These are phyloP conservation scores for Thunnus maccoyii DNA, from an alignment of 2,113 vertebrate genomes.

Conservation along the genomic window DNA sequence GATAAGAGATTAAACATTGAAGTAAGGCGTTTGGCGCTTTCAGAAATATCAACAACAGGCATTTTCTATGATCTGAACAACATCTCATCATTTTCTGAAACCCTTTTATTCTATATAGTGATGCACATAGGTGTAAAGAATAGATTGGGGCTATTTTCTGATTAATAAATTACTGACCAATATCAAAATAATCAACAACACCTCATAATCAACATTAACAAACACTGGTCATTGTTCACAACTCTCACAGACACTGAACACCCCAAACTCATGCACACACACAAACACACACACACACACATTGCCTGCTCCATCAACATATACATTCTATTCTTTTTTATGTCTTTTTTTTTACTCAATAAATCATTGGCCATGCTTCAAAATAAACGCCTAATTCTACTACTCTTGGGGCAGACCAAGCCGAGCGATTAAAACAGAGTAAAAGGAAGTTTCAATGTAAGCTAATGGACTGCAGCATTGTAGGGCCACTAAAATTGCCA, in stretches of 20 bases:
- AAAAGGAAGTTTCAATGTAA: conserved; percentile 92
- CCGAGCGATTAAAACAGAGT: conserved; percentile 87
- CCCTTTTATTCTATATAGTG: conserved; percentile 79
- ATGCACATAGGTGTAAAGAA: conserved; percentile 70
- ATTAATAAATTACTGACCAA: conserved; percentile 73
- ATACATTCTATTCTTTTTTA: conserved; percentile 67
- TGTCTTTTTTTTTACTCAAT: conserved; percentile 64
- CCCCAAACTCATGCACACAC: conserved; percentile 69
- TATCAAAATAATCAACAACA: conserved; percentile 79
- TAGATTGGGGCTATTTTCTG: conserved; percentile 59
- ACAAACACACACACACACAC: conserved; percentile 45
- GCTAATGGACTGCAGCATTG: conserved; percentile 99
- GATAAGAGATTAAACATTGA: conserved; percentile 90
- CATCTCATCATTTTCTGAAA: conserved; percentile 87
- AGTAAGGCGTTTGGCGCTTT: conserved; percentile 98
- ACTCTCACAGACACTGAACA: conserved; percentile 79
- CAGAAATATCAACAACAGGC: conserved; percentile 92
- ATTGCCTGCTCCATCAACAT: conserved; percentile 74
- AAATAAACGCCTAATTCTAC: conserved; percentile 83
- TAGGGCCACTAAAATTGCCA: conserved; percentile 99
- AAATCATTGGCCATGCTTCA: conserved; percentile 83
- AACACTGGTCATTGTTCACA: conserved; percentile 81
- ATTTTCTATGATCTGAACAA: conserved; percentile 86
- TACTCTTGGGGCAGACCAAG: conserved; percentile 85
- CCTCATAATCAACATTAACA: conserved; percentile 73